Conservation (phyloP, 2,113 vertebrate species). For the Vimba vimba region DNA sequence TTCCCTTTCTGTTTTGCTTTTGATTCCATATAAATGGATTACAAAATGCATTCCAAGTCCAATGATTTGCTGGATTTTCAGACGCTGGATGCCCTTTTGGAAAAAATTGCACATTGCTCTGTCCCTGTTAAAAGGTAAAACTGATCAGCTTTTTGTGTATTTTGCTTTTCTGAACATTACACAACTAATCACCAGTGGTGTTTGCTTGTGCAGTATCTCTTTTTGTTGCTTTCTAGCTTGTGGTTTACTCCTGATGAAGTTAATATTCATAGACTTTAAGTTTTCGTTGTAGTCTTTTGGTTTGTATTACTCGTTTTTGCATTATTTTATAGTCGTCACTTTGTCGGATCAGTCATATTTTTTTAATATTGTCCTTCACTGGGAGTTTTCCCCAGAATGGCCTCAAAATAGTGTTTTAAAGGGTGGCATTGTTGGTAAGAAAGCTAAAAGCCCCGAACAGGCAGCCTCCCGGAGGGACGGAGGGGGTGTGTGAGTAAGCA, state of each 20-base stretch:
- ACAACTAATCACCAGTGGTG: not conserved
- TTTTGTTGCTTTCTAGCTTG: not conserved
- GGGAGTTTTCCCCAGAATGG: constrained; percentile 43
- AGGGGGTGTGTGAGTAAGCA: constrained; percentile 52
- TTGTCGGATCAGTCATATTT: not conserved
- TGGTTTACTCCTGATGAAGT: not conserved
- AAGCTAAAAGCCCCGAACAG: constrained; percentile 65
- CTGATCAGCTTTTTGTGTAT: constrained; percentile 45
- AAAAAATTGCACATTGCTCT: constrained; percentile 80
- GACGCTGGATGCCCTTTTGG: constrained; percentile 81
- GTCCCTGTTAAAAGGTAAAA: constrained; percentile 81
- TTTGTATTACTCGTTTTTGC: not conserved
- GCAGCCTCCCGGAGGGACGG: constrained; percentile 69
- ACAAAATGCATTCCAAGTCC: constrained; percentile 83
- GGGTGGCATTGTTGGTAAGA: constrained; percentile 65
- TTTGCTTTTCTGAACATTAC: constrained; percentile 4
- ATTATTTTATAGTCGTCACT: not conserved
- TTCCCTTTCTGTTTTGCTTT: constrained; percentile 55
- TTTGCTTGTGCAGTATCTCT: not conserved
- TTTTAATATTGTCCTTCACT: not conserved
- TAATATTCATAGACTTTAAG: not conserved
- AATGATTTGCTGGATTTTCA: constrained; percentile 84
- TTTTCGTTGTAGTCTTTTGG: not conserved
- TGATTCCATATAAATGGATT: constrained; percentile 75
- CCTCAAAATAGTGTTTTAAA: constrained; percentile 51